Evolutionary conservation across 1,140 invertebrate species (phyloP).

Genomic region (Papilio aristodemus): DNA sequence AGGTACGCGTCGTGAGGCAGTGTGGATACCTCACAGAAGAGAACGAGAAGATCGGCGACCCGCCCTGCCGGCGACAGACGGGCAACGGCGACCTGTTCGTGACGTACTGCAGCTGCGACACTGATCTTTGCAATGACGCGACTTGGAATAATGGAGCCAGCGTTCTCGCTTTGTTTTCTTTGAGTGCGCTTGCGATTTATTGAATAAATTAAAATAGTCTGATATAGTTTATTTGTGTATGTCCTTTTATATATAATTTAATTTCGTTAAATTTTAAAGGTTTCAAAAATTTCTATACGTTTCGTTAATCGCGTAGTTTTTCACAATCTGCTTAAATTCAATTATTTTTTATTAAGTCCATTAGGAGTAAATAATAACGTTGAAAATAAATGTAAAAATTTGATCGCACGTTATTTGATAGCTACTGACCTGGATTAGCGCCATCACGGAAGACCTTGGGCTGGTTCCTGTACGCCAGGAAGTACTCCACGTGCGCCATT

Average conservation of each 20-base stretch:
- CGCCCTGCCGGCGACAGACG: constrained; percentile 82
- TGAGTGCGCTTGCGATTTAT: constrained; percentile 19
- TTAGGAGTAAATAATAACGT: not conserved
- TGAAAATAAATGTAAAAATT: no score
- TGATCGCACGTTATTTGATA: no score
- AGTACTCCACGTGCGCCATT: constrained; percentile 96
- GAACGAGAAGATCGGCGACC: constrained; percentile 80
- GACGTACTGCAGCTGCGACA: constrained; percentile 87
- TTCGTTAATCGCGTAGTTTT: no score
- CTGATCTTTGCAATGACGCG: constrained; percentile 86
- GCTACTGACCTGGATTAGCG: constrained; percentile 92
- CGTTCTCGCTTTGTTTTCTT: not conserved
- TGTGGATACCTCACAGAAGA: constrained; percentile 87
- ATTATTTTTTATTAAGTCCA: not conserved
- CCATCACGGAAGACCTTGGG: constrained; percentile 93
- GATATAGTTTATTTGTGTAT: not conserved
- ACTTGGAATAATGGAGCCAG: constrained; percentile 21
- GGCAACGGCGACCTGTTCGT: constrained; percentile 88
- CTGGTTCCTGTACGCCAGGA: constrained; percentile 90
- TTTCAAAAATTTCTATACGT: not conserved
- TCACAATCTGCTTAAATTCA: not conserved
- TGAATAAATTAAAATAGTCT: constrained; percentile 9
- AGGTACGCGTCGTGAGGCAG: constrained; percentile 85
- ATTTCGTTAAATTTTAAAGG: not conserved
- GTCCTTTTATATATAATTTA: no score